A percentile compares a stretch with the other conserved stretches of the same genome.
Evolutionary conservation across 2,888 invertebrate species (phyloP).

Genomic region (Uloborus plumipes): DNA sequence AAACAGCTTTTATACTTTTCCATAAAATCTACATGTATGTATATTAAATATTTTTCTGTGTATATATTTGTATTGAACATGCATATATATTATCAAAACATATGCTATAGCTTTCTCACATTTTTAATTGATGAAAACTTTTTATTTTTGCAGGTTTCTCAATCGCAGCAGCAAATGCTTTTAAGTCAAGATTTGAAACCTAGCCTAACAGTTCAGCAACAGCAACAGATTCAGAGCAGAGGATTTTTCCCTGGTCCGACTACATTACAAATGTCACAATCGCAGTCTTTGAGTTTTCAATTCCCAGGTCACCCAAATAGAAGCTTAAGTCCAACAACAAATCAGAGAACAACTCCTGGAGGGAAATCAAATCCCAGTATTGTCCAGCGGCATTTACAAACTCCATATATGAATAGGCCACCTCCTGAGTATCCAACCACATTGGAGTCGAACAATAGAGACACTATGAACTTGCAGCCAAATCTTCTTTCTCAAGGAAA

Average conservation of each 20-base stretch:
- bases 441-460: constrained; percentile 19
- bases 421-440: constrained; percentile 52
- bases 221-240: constrained; percentile 26
- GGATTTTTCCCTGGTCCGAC: constrained; percentile 18
- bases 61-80: too few relatives aligned
- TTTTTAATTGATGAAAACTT: not conserved
- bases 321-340: constrained; percentile 23
- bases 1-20: too few relatives aligned
- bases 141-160: constrained; percentile 35
- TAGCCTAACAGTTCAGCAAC: constrained; percentile 14
- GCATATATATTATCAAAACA: too few relatives aligned
- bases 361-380: constrained; percentile 9
- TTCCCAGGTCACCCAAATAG: constrained; percentile 21
- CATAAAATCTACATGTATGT: too few relatives aligned
- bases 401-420: constrained; percentile 32
- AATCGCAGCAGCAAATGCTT: constrained; percentile 39
- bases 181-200: constrained; percentile 41
- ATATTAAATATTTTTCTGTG: too few relatives aligned
- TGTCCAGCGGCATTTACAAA: constrained; percentile 26
- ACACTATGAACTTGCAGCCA: constrained; percentile 7
- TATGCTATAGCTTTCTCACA: too few relatives aligned
- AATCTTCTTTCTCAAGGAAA: constrained; percentile 17
- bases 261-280: constrained; percentile 26
- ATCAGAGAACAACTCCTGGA: constrained; percentile 12
- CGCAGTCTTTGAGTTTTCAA: constrained; percentile 42